Conservation (phyloP, 1,140 invertebrate genomes). For the Ceratina australensis region DNA sequence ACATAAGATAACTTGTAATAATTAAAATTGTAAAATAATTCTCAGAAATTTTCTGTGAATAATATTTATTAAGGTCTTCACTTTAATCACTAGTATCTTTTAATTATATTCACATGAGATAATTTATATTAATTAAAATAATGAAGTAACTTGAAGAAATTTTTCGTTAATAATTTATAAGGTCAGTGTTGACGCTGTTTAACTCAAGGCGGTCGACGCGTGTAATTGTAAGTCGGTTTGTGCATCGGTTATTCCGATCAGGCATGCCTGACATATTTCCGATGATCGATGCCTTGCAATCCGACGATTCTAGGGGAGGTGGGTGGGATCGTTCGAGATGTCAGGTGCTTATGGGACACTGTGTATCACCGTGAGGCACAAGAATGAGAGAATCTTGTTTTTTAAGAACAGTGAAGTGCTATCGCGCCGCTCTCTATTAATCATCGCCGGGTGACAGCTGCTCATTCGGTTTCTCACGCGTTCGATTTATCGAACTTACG, state of each 20-base stretch:
- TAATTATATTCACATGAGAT: neutral
- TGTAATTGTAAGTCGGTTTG: conserved; percentile 8
- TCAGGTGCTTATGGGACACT: conserved; percentile 61
- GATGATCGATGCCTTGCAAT: conserved; percentile 62
- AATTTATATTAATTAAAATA: neutral
- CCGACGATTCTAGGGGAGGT: conserved; percentile 45
- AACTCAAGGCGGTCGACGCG: neutral
- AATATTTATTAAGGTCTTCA: no score
- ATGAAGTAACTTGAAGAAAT: no score
- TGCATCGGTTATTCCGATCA: conserved; percentile 25
- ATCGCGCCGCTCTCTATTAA: conserved; percentile 65
- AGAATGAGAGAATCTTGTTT: conserved; percentile 52
- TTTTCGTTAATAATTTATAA: no score
- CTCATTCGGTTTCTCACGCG: conserved; percentile 58
- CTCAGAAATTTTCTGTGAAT: no score
- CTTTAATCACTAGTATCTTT: no score
- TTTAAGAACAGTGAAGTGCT: conserved; percentile 49
- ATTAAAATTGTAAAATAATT: no score
- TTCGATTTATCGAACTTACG: conserved; percentile 51
- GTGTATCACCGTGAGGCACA: conserved; percentile 40
- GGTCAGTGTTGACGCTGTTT: no score
- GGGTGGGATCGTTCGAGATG: conserved; percentile 25
- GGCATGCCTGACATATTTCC: conserved; percentile 58
- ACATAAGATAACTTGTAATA: neutral
- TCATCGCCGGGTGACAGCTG: conserved; percentile 60